Evolutionary conservation across 1,140 invertebrate species (phyloP), one percentile per base, ranked within the genome.

Genomic region (Kradibia gibbosae): DNA sequence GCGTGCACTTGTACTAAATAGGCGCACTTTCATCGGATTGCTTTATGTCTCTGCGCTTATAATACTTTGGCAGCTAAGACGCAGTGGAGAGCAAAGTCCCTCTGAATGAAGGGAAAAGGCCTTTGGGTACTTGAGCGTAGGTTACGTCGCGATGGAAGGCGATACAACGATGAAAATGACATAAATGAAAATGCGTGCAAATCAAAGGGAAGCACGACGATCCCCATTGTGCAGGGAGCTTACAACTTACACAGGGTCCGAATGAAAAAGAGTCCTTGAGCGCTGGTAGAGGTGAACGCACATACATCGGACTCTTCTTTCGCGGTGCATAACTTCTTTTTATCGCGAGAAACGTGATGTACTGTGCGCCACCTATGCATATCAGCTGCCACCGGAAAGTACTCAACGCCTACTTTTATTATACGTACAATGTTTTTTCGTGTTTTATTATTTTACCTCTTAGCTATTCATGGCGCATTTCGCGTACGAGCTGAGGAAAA

Each of bases 141-240:
- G 77, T n/a, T n/a, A n/a, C n/a, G 57, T 71, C 50, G 22, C n/a
- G 48, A 11, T 13, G 31, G 20, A 36, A 25, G n/a, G 53, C 48
- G 34, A 45, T 45, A 11, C 65, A 73, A 73, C 39, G 78, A 73
- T 62, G 55, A 80, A 80, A 80, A 80, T 80, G 70, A 80, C 70
- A 50, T 80, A 80, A 62, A 80, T 80, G 78, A 73, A 74, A 80
- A 80, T 34, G 70, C 70, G 53, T n/a, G 53, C 55, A 25, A 62
- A 76, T 62, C 55, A 53, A 50, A 62, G 31, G 28, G n/a, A 60
- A 55, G 17, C 42, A 10, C 20, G 7, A 48, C 7, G 36, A 53
- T 45, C 25, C 17, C 28, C 31, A 53, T 55, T 78, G 62, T 70
- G 22, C 67, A 17, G 4, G 22, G 13, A 17, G 31, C 60, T 65